phyloP scores from a whole-genome alignment of 2,797 vertebrate species.

The Myripristis jacobus region DNA sequence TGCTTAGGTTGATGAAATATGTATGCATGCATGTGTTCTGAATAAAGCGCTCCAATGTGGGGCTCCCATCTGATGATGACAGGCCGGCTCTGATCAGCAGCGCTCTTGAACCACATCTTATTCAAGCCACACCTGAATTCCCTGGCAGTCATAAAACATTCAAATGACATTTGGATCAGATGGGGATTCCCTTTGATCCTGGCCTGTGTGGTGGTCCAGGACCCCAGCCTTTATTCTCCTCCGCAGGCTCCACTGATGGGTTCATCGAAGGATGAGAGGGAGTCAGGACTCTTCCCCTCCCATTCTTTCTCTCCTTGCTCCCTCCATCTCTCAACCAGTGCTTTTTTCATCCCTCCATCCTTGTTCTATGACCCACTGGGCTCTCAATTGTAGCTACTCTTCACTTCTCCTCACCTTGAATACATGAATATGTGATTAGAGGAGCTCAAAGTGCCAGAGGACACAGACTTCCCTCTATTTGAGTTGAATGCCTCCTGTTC shows the following conservation, averaged over 20 bases:
- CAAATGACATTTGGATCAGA: constrained; percentile 65
- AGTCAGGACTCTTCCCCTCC: constrained; percentile 34
- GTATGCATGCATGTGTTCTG: not conserved
- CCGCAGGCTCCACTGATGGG: constrained; percentile 43
- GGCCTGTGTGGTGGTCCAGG: constrained; percentile 36
- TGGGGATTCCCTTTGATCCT: constrained; percentile 69
- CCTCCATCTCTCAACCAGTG: constrained; percentile 14
- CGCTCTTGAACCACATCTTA: constrained; percentile 38
- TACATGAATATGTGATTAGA: constrained; percentile 67
- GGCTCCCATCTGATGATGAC: constrained; percentile 28
- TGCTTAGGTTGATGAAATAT: constrained; percentile 12
- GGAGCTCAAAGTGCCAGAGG: constrained; percentile 48
- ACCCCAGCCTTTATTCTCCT: constrained; percentile 35
- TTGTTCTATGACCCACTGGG: constrained; percentile 37
- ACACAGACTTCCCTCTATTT: constrained; percentile 35
- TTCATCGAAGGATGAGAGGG: constrained; percentile 60
- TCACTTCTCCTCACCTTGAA: constrained; percentile 50
- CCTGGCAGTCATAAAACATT: constrained; percentile 55
- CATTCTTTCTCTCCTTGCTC: constrained; percentile 3
- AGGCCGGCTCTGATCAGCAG: constrained; percentile 30
- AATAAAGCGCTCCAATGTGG: not conserved
- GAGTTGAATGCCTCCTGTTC: constrained; percentile 34
- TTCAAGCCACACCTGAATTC: constrained; percentile 28
- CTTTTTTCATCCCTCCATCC: constrained; percentile 21
- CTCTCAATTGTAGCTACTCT: constrained; percentile 42